phyloP scores from a whole-genome alignment of 2,113 vertebrate species.

The Myrmecobius fasciatus region DNA sequence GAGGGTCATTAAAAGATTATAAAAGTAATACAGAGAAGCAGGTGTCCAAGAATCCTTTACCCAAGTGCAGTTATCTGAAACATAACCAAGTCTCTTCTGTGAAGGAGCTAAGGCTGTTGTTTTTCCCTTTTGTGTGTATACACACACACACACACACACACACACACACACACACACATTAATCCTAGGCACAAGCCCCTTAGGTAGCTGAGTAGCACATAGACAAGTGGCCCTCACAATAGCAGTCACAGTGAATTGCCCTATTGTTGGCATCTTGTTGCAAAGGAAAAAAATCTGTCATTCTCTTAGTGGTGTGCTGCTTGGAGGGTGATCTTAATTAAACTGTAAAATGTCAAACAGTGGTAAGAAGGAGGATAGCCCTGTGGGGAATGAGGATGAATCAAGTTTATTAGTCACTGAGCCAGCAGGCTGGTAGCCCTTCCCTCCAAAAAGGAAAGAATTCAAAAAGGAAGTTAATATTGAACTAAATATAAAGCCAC shows the following conservation, averaged over 20 bases:
- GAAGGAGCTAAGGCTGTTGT: background rate
- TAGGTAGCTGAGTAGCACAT: background rate
- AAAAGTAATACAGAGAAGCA: background rate
- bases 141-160: background rate
- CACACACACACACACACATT: constrained; percentile 9
- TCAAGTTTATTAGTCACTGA: constrained; percentile 83
- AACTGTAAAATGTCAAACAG: constrained; percentile 85
- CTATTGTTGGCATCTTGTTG: constrained; percentile 74
- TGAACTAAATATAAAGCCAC: constrained; percentile 44
- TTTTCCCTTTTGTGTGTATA: background rate
- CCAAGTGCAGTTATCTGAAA: background rate
- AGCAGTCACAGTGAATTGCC: constrained; percentile 68
- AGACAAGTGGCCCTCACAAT: constrained; percentile 42
- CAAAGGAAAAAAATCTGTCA: constrained; percentile 78
- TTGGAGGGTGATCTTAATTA: constrained; percentile 84
- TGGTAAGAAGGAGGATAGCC: constrained; percentile 80
- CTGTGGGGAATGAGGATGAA: constrained; percentile 78
- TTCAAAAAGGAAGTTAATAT: constrained; percentile 69
- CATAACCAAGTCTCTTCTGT: background rate
- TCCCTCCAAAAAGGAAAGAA: constrained; percentile 70
- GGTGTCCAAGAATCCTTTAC: background rate
- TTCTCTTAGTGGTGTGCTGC: constrained; percentile 80
- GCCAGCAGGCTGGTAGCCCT: constrained; percentile 80
- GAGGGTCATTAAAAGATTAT: background rate
- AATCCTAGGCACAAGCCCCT: constrained; percentile 19